A percentile compares a stretch with the other conserved stretches of the same genome.
phyloP scores from a whole-genome alignment of 1,140 invertebrate genomes.

The Zaprionus nigranus region DNA sequence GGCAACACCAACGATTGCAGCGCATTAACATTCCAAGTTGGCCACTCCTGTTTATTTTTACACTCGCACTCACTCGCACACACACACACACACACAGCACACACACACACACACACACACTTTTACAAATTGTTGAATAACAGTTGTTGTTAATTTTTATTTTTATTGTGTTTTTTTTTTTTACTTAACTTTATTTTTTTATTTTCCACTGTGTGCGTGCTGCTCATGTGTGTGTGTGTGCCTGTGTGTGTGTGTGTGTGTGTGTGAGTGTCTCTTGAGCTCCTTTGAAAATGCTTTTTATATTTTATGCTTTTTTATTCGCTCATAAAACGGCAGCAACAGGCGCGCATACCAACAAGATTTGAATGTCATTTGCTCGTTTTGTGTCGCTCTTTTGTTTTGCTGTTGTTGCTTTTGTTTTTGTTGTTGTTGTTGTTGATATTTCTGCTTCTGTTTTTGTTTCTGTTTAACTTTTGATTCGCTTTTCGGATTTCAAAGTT shows the following conservation, averaged over 20 bases:
- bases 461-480: constrained; percentile 16
- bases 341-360: constrained; percentile 36
- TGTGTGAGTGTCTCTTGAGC: constrained; percentile 29
- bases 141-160: constrained; percentile 72
- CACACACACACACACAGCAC: constrained; percentile 39
- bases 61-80: constrained; percentile 50
- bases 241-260: not conserved
- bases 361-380: constrained; percentile 50
- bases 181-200: constrained; percentile 65
- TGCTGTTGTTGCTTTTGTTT: not conserved
- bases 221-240: not conserved
- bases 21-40: constrained; percentile 81
- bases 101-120: constrained; percentile 18
- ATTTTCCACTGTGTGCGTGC: constrained; percentile 13
- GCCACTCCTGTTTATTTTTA: constrained; percentile 78
- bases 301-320: constrained; percentile 28
- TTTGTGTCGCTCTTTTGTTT: constrained; percentile 1
- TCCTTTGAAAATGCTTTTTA: constrained; percentile 38
- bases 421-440: not conserved
- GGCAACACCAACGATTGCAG: constrained; percentile 73
- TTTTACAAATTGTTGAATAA: constrained; percentile 72
- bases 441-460: not conserved
- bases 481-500: constrained; percentile 18
- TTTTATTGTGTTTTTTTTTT: constrained; percentile 48
- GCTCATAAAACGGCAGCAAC: constrained; percentile 38